Conservation (phyloP, 2,797 vertebrate genomes). For the Sebastes oblongus region DNA sequence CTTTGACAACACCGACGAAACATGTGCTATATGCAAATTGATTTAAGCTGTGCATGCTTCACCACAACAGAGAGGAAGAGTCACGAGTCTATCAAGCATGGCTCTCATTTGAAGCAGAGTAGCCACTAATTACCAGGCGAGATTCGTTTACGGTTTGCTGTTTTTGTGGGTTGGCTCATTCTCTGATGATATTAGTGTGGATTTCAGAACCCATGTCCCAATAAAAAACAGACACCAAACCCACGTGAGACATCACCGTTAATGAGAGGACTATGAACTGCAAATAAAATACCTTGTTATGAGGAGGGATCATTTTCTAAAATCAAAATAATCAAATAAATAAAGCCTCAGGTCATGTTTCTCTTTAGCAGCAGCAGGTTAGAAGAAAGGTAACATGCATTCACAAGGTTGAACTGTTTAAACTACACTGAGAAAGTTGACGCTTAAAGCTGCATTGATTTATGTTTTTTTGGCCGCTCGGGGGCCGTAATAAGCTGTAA, state of each 20-base stretch:
- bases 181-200: constrained; percentile 12
- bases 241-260: background rate
- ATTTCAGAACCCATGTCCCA: constrained; percentile 9
- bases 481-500: background rate
- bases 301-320: background rate
- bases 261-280: constrained; percentile 2
- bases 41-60: constrained; percentile 14
- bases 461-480: background rate
- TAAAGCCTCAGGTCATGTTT: background rate
- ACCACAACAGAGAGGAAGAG: constrained; percentile 18
- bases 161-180: constrained; percentile 10
- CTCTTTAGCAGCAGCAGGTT: background rate
- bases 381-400: background rate
- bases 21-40: constrained; percentile 19
- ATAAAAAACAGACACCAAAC: constrained; percentile 34
- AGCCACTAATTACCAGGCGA: constrained; percentile 16
- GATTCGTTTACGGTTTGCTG: constrained; percentile 14
- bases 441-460: background rate
- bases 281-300: background rate
- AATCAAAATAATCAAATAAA: background rate
- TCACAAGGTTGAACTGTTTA: background rate
- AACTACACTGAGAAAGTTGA: background rate
- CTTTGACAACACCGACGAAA: background rate
- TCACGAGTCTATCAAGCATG: constrained; percentile 5
- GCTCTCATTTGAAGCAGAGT: constrained; percentile 11